Evolutionary conservation across 2,113 vertebrate genomes (phyloP), one percentile per base, ranked within the genome.

Genomic region (Strix aluco): DNA sequence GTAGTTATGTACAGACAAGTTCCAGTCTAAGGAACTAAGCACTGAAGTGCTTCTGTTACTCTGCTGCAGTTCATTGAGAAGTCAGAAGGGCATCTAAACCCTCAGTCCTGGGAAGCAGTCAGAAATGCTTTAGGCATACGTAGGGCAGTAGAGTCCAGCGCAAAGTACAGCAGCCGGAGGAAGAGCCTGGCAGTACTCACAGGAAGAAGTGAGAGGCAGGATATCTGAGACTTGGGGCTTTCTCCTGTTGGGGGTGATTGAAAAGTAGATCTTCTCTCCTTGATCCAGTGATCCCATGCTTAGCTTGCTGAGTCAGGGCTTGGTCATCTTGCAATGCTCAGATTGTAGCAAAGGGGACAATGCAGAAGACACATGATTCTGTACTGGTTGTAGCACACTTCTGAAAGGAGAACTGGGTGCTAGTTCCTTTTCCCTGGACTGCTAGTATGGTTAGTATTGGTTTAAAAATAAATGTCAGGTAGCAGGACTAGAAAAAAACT

Each of bases 191-290:
- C 30, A 30, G 36, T 26, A 25, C 8, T 36, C 52, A 36, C 23
- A 36, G 18, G 15, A 58, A 44, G 66, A 62, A 88, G 15, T 29
- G 46, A 86, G 75, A 62, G 19, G 17, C 22, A 34, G 82, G 13
- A 18, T 30, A 32, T 58, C 49, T 54, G 38, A 49, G 19, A 11
- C 29, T 40, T 25, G 26, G 9, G 17, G 5, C 6, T 92, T 87
- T 67, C 17, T 71, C 6, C 6, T 18, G 0, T 27, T 46, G 5
- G 6, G 6, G 9, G 2, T 57, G 29, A 47, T 5, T 36, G 40
- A 84, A 69, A 81, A 12, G 4, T 27, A 69, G 20, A 26, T 34
- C 12, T 79, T 29, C 42, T 51, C 40, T 59, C 27, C 34, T 67
- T 70, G 29, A 38, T 57, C 22, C 42, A 57, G 40, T 47, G 29